A percentile compares a stretch with the other conserved stretches of the same genome.
phyloP scores from a whole-genome alignment of 2,888 invertebrate genomes.

The Dolichomitus sp. region DNA sequence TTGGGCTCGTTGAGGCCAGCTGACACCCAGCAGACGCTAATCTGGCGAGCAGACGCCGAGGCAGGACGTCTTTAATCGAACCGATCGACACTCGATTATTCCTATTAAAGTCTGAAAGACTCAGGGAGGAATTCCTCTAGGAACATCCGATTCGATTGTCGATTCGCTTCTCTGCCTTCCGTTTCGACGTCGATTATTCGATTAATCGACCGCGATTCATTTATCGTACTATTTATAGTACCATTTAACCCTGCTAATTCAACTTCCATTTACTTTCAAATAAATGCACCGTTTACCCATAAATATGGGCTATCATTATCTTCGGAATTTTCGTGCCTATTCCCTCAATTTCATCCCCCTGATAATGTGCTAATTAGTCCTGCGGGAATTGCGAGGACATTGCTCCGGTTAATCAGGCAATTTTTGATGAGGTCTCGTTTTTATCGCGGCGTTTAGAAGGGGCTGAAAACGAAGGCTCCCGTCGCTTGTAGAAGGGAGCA shows the following conservation, averaged over 20 bases:
- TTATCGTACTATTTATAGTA: conserved; percentile 4
- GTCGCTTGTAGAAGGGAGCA: conserved; percentile 68
- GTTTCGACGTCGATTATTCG: conserved; percentile 43
- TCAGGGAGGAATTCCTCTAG: conserved; percentile 15
- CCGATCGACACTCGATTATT: conserved; percentile 81
- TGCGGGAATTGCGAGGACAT: conserved; percentile 59
- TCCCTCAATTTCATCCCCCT: conserved; percentile 23
- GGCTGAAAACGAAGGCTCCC: conserved; percentile 53
- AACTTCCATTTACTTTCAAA: conserved; percentile 40
- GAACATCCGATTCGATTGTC: conserved; percentile 58
- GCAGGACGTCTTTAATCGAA: conserved; percentile 78
- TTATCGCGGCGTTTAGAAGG: conserved; percentile 44
- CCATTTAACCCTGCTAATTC: conserved; percentile 34
- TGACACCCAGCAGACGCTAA: conserved; percentile 53
- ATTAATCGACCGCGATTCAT: conserved; percentile 43
- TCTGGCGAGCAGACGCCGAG: conserved; percentile 37
- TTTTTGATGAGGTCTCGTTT: conserved; percentile 56
- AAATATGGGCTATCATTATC: conserved; percentile 57
- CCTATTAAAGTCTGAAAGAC: conserved; percentile 73
- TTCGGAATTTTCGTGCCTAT: conserved; percentile 3
- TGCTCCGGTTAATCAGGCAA: conserved; percentile 64
- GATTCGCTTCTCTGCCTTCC: conserved; percentile 22
- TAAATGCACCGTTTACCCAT: conserved; percentile 55
- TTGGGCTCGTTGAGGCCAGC: conserved; percentile 36
- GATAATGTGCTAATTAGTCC: conserved; percentile 66